These are phyloP conservation scores for Cyanoderma ruficeps DNA, from an alignment of 2,113 vertebrate genomes.

Conservation along the genomic window DNA sequence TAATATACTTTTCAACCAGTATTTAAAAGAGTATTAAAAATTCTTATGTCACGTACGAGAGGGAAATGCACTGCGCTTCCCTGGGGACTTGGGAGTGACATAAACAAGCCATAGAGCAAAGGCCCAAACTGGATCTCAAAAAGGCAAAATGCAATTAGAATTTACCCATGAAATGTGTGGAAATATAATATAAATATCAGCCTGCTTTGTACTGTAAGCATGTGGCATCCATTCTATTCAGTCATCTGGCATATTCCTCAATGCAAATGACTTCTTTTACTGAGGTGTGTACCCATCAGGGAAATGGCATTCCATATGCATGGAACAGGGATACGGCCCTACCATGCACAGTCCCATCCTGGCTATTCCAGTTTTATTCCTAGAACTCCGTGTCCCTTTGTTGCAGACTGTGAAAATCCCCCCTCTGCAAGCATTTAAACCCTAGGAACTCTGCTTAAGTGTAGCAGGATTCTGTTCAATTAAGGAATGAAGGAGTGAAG, in stretches of 20 bases:
- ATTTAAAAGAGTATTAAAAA: not conserved
- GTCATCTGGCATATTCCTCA: not conserved
- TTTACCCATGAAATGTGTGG: not conserved
- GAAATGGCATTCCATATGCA: not conserved
- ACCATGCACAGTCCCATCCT: not conserved
- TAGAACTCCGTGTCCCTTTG: not conserved
- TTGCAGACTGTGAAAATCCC: not conserved
- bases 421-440: not conserved
- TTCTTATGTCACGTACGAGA: not conserved
- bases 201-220: not conserved
- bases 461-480: not conserved
- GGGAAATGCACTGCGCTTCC: not conserved
- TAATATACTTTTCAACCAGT: not conserved
- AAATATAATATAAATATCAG: not conserved
- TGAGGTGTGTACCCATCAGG: not conserved
- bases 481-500: not conserved
- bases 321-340: not conserved
- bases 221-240: not conserved
- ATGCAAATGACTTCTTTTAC: rapidly evolving
- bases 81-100: not conserved
- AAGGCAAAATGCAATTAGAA: not conserved
- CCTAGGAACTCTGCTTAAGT: not conserved
- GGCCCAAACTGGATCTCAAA: not conserved
- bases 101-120: not conserved
- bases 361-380: not conserved